Evolutionary conservation across 2,888 invertebrate genomes (phyloP), one percentile per base, ranked within the genome.

Genomic region (Drosophila affinis): DNA sequence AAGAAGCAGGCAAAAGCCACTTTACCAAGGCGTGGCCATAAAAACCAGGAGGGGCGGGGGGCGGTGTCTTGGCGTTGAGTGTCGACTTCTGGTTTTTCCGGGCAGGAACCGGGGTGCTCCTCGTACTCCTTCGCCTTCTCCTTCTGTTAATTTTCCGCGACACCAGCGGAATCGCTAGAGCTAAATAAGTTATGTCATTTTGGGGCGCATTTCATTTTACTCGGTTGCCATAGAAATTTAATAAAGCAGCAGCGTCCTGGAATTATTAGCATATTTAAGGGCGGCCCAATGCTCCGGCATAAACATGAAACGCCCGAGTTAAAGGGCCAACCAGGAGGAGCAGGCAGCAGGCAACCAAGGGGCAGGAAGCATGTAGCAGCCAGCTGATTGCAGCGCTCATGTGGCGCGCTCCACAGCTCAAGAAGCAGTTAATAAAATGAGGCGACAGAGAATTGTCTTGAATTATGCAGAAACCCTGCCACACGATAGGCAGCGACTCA

Each of bases 231-330:
- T 84, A 75, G 77, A 87, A 86, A 86, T 88, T 87, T 86, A 86
- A 88, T 88, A 86, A 88, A 76, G 72, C 76, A 76, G 72, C 76
- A 77, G 64, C 73, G 72, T 69, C 72, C 74, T n/a, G 68, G 72
- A 86, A 83, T 88, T 75, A 88, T 84, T 84, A 88, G 86, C 88
- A 84, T 84, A 84, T 84, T 84, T 72, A 83, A 75, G 71, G 75
- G 69, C 68, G 48, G 63, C 56, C 54, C 55, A 49, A 29, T 34
- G 62, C 57, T 34, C 2, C 24, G 17, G 6, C 54, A 72, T 47
- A 55, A 72, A 72, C 71, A 72, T 62, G 57, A 51, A 62, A 59
- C 21, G 69, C 57, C 54, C 17, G 46, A 75, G 65, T 68, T 56
- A 62, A 69, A 84, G 63, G 56, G 49, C 39, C 58, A 21, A 21